Percentiles rank a stretch among this genome's conserved stretches.
phyloP scores from a whole-genome alignment of 1,140 invertebrate genomes.

The Neocloeon triangulifer region DNA sequence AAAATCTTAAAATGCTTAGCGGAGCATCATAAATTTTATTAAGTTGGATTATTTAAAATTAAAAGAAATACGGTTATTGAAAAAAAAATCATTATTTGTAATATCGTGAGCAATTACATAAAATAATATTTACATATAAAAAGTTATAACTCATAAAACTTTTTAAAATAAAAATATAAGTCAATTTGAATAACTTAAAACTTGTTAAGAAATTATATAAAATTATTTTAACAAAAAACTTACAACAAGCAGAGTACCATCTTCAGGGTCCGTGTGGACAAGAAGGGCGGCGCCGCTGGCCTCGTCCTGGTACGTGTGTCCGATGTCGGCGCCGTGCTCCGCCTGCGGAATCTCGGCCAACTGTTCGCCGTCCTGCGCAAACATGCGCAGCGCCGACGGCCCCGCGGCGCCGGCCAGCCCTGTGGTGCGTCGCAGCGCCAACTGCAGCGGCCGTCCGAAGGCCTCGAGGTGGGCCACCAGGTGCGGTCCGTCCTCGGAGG shows the following conservation, averaged over 20 bases:
- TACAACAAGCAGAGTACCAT: conserved; percentile 63
- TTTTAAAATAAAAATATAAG: background rate
- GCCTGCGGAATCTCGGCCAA: conserved; percentile 48
- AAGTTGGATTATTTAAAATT: too few relatives aligned
- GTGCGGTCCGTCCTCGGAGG: conserved; percentile 17
- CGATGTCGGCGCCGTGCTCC: conserved; percentile 31
- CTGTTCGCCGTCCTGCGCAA: conserved; percentile 47
- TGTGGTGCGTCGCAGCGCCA: conserved; percentile 46
- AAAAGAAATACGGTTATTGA: background rate
- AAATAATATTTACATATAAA: background rate
- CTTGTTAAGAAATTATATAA: background rate
- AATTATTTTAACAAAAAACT: too few relatives aligned
- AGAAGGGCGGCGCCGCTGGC: conserved; percentile 63
- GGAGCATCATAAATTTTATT: too few relatives aligned
- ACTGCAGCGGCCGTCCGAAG: conserved; percentile 44
- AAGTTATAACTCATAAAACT: background rate
- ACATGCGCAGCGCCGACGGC: conserved; percentile 40
- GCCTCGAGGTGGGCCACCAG: conserved; percentile 49
- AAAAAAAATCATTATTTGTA: background rate
- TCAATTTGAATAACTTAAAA: background rate
- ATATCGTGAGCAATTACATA: background rate
- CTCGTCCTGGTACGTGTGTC: conserved; percentile 68
- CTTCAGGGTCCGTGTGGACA: conserved; percentile 45
- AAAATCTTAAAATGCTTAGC: too few relatives aligned
- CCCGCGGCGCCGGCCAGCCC: conserved; percentile 44